Conservation (phyloP, 2,888 invertebrate genomes). For the Leucophora obtusa region DNA sequence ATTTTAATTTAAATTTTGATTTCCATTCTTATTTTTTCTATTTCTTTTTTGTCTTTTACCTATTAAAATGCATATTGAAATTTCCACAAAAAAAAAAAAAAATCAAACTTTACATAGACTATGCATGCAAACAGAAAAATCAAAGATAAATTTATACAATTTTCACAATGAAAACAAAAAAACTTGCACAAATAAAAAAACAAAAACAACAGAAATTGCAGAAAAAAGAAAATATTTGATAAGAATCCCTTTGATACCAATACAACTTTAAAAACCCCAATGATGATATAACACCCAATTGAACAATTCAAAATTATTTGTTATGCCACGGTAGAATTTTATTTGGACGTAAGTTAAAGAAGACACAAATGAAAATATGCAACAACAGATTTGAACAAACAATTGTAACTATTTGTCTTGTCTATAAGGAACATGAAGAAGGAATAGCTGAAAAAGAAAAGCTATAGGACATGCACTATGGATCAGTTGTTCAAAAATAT, state of each 20-base stretch:
- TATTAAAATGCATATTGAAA: neutral
- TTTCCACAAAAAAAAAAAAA: neutral
- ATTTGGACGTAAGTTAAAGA: neutral
- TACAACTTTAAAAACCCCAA: slow-evolving; percentile 6
- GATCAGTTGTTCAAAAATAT: neutral
- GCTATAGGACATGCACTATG: neutral
- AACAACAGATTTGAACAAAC: slow-evolving; percentile 36
- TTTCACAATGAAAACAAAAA: neutral
- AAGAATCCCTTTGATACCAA: neutral
- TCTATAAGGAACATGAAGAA: slow-evolving; percentile 40
- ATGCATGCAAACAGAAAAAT: slow-evolving; percentile 46
- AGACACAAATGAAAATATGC: neutral
- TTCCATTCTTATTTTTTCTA: neutral
- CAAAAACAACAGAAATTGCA: neutral
- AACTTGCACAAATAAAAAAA: neutral
- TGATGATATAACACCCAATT: slow-evolving; percentile 53
- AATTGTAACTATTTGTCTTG: slow-evolving; percentile 63
- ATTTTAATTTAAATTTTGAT: slow-evolving; percentile 14
- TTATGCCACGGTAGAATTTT: slow-evolving; percentile 2
- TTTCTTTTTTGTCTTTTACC: neutral
- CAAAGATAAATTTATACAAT: slow-evolving; percentile 31
- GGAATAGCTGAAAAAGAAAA: neutral
- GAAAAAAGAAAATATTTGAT: neutral
- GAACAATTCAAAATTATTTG: slow-evolving; percentile 57
- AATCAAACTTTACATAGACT: slow-evolving; percentile 53